phyloP scores from a whole-genome alignment of 2,797 vertebrate species.

The Hybognathus amarus region DNA sequence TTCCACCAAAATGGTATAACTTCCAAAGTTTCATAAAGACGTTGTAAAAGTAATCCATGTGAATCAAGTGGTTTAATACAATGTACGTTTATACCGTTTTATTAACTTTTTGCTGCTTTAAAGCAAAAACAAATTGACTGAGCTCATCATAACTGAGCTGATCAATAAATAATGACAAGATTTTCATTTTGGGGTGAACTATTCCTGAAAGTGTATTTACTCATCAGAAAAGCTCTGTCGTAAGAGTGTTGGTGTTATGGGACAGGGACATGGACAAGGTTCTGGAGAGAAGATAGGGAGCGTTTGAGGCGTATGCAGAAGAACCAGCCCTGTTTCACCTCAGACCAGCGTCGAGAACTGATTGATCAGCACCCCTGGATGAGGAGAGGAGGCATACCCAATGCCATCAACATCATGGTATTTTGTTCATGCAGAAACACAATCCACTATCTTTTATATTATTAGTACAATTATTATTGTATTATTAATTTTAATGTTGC shows the following conservation, averaged over 20 bases:
- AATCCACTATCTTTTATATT: too few relatives aligned
- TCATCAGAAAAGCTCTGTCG: background rate
- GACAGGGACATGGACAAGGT: constrained; percentile 84
- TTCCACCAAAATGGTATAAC: background rate
- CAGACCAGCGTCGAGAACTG: constrained; percentile 87
- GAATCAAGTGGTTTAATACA: too few relatives aligned
- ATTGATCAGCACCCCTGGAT: constrained; percentile 91
- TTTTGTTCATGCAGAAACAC: too few relatives aligned
- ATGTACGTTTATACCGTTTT: background rate
- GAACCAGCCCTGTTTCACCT: constrained; percentile 88
- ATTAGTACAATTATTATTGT: too few relatives aligned
- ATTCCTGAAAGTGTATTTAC: background rate
- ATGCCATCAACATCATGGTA: constrained; percentile 84
- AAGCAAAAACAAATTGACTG: background rate
- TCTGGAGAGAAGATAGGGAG: constrained; percentile 86
- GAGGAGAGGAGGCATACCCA: constrained; percentile 84
- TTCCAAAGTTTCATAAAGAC: background rate
- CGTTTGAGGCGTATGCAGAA: constrained; percentile 88
- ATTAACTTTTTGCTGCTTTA: background rate
- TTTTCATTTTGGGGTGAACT: background rate
- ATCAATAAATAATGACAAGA: background rate
- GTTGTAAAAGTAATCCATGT: background rate
- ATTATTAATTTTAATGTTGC: background rate
- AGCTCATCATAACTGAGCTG: background rate
- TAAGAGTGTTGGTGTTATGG: constrained; percentile 17